phyloP scores from a whole-genome alignment of 2,888 invertebrate species.

The Drosophila rellima region DNA sequence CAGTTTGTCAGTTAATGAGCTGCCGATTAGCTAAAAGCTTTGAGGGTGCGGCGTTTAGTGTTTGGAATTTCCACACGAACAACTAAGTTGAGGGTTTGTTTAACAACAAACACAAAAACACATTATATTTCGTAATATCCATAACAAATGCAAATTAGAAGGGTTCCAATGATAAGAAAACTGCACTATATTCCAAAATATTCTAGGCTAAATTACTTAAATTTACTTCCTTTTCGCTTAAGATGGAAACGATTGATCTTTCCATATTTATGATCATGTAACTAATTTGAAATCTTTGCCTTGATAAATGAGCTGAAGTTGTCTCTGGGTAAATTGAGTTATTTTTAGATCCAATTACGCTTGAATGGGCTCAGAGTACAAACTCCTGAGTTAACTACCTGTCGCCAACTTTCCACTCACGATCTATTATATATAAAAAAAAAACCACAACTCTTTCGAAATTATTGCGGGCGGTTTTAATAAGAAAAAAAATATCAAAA shows the following conservation, averaged over 20 bases:
- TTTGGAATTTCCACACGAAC: slow-evolving; percentile 31
- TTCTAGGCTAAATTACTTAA: background rate
- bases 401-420: slow-evolving; percentile 51
- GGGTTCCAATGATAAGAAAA: slow-evolving; percentile 2
- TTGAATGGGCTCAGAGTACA: background rate
- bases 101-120: slow-evolving; percentile 6
- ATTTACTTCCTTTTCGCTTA: no score
- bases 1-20: slow-evolving; percentile 31
- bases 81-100: slow-evolving; percentile 41
- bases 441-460: slow-evolving; percentile 6
- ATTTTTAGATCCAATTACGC: slow-evolving; percentile 13
- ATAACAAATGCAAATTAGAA: slow-evolving; percentile 37
- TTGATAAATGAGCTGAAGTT: background rate
- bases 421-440: slow-evolving; percentile 16
- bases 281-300: background rate
- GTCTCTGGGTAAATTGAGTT: background rate
- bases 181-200: background rate
- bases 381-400: slow-evolving; percentile 27
- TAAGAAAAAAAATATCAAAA: slow-evolving; percentile 25
- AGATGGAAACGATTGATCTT: no score
- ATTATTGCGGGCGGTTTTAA: slow-evolving; percentile 44
- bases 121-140: slow-evolving; percentile 28
- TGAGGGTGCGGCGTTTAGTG: slow-evolving; percentile 45
- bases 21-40: slow-evolving; percentile 53
- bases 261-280: background rate